Percentiles rank a stretch among this genome's conserved stretches.
phyloP scores from a whole-genome alignment of 2,888 invertebrate species.

The Anticlea derivata region DNA sequence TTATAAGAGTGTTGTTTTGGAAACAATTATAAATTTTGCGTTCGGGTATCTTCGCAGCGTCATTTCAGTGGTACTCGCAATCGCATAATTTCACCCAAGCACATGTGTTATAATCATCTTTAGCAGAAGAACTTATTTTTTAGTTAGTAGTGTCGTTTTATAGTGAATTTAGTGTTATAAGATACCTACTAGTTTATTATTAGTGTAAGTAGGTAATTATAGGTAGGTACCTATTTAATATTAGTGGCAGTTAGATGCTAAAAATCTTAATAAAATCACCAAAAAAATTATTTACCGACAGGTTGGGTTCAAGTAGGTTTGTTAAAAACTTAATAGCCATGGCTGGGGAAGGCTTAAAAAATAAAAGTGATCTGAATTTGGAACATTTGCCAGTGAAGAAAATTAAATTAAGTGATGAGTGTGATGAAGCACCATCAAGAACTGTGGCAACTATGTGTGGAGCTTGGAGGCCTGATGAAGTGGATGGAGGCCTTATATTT shows the following conservation, averaged over 20 bases:
- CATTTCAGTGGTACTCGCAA: background rate
- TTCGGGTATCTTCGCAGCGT: background rate
- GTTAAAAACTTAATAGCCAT: constrained; percentile 43
- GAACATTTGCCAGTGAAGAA: constrained; percentile 61
- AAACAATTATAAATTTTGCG: background rate
- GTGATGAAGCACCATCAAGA: constrained; percentile 43
- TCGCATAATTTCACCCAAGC: background rate
- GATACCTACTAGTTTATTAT: no score
- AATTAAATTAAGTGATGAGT: constrained; percentile 49
- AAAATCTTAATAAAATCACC: constrained; percentile 37
- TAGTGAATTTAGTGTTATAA: no score
- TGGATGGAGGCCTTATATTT: constrained; percentile 72
- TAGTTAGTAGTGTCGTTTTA: no score
- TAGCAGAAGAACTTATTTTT: background rate
- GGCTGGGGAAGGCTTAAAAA: constrained; percentile 50
- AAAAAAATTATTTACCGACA: constrained; percentile 27
- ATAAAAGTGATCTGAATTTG: constrained; percentile 48
- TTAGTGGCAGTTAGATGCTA: constrained; percentile 36
- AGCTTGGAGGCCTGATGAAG: constrained; percentile 76
- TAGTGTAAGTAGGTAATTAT: no score
- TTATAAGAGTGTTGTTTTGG: background rate
- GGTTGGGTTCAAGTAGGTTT: constrained; percentile 7
- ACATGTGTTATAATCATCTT: constrained; percentile 5
- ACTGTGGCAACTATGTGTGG: constrained; percentile 81
- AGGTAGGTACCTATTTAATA: background rate